Evolutionary conservation across 2,113 vertebrate genomes (phyloP), one percentile per base, ranked within the genome.

Genomic region (Crotalus tigris): DNA sequence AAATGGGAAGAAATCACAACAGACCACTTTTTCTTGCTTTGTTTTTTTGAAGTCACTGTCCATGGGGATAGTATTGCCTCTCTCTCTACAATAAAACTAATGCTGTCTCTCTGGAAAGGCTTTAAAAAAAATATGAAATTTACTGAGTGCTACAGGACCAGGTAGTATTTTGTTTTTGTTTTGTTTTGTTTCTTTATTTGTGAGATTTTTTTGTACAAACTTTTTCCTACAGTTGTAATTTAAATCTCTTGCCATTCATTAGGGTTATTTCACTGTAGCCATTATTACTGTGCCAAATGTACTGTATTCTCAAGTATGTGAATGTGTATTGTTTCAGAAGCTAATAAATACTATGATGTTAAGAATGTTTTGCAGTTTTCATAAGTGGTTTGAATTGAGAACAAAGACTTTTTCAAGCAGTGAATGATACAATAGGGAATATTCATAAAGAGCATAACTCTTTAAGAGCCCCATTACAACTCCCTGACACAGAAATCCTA

Each of bases 201-300:
- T 99, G 98, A 99, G 97, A 98, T 51, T 97, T 98, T 99, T 98
- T 98, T 99, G 98, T 98, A 99, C 98, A 98, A 97, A 95, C 98
- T 97, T 95, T 97, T 96, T 96, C 97, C 98, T 98, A 97, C 98
- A 97, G 98, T 98, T 98, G 98, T 98, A 97, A 98, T 98, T 98
- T 98, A 96, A 97, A 97, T 97, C 97, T 98, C 97, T 98, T 98
- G 98, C 97, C 98, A 98, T 98, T 97, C 98, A 98, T 98, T 99
- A 98, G 98, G 98, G 98, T 98, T 97, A 97, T 98, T 98, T 98
- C 97, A 98, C 98, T 96, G 97, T 98, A 98, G 97, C 98, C 98
- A 98, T 99, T 98, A 97, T 99, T 98, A 98, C 97, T 99, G 98
- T 99, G 99, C 99, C 99, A 99, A 99, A 99, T 98, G 99, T 99